Base-by-base conservation (phyloP, 2,797 vertebrate species). In the Petrocephalus sullivani region DNA sequence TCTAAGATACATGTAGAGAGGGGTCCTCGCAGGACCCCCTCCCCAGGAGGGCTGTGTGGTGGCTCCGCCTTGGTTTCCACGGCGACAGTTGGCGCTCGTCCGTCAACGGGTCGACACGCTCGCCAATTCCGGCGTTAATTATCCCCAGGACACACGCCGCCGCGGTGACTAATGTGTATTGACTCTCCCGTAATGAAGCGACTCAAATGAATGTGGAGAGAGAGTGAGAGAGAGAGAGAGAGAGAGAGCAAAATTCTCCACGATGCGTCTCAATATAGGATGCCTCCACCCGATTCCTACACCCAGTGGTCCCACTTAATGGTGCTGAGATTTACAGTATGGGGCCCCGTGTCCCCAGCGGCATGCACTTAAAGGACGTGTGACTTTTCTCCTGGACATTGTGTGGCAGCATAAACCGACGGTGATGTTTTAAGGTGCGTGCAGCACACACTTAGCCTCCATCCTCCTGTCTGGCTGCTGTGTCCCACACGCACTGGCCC, bases 131-230 rank as follows among this genome's bases (percentile, higher is more conserved):
- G 84, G 88, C 90, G 89, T 92, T 93, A 92, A 93, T 94, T 93
- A 93, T 91, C 88, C 90, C 90, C 23, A 67, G 87, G 93, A 91
- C 90, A 89, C 88, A 4, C 88, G 51, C 88, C 84, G 10, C 86
- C 49, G 67, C 91, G 86, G 91, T 94, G 92, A 94, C 93, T 94
- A 94, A 95, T 93, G 92, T 90, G 91, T 93, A 92, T 94, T 95
- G 94, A 94, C 94, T 92, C 92, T 93, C 91, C 89, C 89, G 89
- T 94, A 91, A 95, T 95, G 94, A 95, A 94, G 93, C 90, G 61
- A 90, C 91, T 91, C 90, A 87, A 91, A 94, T 16, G 88, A 88
- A 89, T 89, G 89, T 89, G 89, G 49, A 60, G 61, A 49, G 4
- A 4, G 58, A 37, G 87, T 19, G 81, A 61, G 46, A 19, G 87